phyloP scores from a whole-genome alignment of 2,113 vertebrate genomes.

The Muntiacus muntjak region DNA sequence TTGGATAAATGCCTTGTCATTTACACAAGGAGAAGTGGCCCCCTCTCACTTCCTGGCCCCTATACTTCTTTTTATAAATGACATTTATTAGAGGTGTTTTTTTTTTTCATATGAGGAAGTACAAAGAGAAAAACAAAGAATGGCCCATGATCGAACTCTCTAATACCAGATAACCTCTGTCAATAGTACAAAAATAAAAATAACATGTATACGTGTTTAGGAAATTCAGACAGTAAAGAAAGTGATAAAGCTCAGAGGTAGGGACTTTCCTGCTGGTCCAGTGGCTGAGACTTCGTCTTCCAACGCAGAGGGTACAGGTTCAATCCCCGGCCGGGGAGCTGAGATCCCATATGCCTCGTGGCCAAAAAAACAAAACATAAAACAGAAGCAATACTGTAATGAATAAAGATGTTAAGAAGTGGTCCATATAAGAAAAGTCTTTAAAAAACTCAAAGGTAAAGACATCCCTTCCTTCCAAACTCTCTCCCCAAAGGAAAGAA shows the following conservation, averaged over 20 bases:
- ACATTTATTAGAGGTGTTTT: neutral
- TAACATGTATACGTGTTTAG: neutral
- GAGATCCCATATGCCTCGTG: neutral
- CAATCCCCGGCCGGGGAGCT: neutral
- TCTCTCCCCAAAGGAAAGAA: neutral
- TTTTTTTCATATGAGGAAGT: neutral
- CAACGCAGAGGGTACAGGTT: neutral
- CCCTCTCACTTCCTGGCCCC: neutral
- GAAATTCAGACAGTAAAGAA: neutral
- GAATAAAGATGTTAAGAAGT: neutral
- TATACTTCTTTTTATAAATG: neutral
- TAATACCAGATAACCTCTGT: neutral
- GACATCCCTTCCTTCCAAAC: neutral
- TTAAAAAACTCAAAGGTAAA: neutral
- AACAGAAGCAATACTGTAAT: neutral
- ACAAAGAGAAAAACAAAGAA: neutral
- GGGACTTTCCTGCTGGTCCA: neutral
- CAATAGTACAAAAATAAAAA: conserved; percentile 36
- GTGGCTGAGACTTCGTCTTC: neutral
- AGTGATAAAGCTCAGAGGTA: neutral
- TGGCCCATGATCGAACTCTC: neutral
- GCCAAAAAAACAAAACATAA: neutral
- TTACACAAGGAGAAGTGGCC: neutral
- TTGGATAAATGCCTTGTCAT: conserved; percentile 20
- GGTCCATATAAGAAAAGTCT: neutral